Conservation (phyloP, 2,113 vertebrate species). For the Tinamus guttatus region DNA sequence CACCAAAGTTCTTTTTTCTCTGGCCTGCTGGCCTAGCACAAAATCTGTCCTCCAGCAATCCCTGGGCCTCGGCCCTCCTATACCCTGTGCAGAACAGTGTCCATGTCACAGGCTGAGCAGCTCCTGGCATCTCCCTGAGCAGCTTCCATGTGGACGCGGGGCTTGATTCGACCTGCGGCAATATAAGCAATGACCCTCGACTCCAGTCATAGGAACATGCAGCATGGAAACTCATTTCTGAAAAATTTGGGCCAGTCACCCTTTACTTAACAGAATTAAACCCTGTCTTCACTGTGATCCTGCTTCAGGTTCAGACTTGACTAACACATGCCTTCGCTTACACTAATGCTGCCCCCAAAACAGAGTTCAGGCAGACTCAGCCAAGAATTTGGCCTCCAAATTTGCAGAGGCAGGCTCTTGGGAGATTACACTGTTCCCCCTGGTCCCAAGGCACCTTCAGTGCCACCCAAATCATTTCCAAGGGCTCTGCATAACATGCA, state of each 20-base stretch:
- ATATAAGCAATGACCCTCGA: background rate
- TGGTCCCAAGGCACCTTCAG: background rate
- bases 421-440: background rate
- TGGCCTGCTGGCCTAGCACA: background rate
- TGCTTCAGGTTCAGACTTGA: too few species aligned
- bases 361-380: background rate
- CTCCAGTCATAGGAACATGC: background rate
- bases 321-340: too few species aligned
- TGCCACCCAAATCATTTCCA: background rate
- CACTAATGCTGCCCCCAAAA: background rate
- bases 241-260: background rate
- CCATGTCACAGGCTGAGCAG: fast-evolving
- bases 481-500: too few species aligned
- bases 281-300: background rate
- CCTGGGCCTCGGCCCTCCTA: background rate
- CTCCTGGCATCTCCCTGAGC: background rate
- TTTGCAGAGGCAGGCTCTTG: background rate
- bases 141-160: background rate
- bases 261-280: background rate
- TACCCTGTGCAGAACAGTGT: background rate
- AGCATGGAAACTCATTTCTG: background rate
- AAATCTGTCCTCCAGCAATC: background rate
- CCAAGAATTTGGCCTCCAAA: background rate
- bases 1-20: background rate
- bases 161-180: background rate